phyloP scores from a whole-genome alignment of 2,113 vertebrate genomes.

The Craseonycteris thonglongyai region DNA sequence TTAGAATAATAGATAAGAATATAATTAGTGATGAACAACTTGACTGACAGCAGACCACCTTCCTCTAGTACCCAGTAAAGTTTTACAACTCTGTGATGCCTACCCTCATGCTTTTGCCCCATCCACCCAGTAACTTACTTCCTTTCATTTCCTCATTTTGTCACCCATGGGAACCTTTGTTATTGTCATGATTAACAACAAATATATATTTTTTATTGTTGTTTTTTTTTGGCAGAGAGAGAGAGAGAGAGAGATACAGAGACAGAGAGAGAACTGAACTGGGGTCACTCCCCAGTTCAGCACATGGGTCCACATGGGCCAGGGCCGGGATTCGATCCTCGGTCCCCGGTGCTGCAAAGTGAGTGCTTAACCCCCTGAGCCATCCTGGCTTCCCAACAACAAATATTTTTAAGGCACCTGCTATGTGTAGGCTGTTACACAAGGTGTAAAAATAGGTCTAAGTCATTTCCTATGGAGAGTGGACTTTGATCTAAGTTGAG shows the following conservation, averaged over 20 bases:
- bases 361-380: too few relatives aligned
- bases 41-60: not conserved
- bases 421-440: conserved; percentile 54
- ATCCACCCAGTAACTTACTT: not conserved
- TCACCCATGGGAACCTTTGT: conserved; percentile 47
- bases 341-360: too few relatives aligned
- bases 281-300: too few relatives aligned
- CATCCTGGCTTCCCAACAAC: too few relatives aligned
- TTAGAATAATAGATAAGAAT: not conserved
- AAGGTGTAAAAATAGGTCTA: conserved; percentile 52
- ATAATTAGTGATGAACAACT: not conserved
- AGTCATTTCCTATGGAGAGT: conserved; percentile 40
- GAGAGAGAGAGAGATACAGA: too few relatives aligned
- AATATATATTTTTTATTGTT: too few relatives aligned
- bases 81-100: not conserved
- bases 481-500: conserved; percentile 46
- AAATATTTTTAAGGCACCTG: conserved; percentile 64
- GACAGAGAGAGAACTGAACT: too few relatives aligned
- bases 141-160: not conserved
- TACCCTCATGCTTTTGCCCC: not conserved
- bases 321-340: too few relatives aligned
- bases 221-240: too few relatives aligned
- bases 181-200: conserved; percentile 38
- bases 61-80: not conserved
- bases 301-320: too few relatives aligned